These are phyloP conservation scores for Procambarus clarkii DNA, from an alignment of 1,140 invertebrate genomes.

Conservation along the genomic window DNA sequence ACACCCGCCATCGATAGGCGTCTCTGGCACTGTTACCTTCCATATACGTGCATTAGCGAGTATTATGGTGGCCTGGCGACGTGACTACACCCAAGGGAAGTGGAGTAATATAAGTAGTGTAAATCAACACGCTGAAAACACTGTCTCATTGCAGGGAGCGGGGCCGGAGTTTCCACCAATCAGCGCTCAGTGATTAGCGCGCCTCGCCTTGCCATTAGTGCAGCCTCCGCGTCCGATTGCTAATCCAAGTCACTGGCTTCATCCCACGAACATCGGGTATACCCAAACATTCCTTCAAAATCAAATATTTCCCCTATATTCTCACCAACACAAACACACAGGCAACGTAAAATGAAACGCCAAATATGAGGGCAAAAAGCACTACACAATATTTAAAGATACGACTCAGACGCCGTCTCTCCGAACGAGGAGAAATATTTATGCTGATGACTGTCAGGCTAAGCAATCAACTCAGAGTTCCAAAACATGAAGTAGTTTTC, in stretches of 20 bases:
- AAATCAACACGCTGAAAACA: constrained; percentile 66
- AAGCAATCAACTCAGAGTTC: constrained; percentile 65
- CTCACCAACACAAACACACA: not conserved
- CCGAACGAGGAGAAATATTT: constrained; percentile 66
- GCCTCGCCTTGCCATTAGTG: constrained; percentile 71
- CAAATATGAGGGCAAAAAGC: not conserved
- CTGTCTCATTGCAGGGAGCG: constrained; percentile 71
- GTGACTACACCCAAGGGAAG: not conserved
- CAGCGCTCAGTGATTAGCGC: constrained; percentile 72
- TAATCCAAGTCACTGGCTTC: constrained; percentile 52
- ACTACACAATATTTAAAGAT: constrained; percentile 1
- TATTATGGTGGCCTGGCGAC: constrained; percentile 6
- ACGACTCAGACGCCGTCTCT: not conserved
- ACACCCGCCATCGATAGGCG: not conserved
- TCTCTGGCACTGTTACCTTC: constrained; percentile 30
- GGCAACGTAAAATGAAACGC: not conserved
- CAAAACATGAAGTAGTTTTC: constrained; percentile 72
- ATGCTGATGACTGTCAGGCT: constrained; percentile 71
- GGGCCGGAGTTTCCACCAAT: constrained; percentile 69
- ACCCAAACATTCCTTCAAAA: not conserved
- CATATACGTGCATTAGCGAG: constrained; percentile 17
- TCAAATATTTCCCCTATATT: not conserved
- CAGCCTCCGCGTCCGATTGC: constrained; percentile 68
- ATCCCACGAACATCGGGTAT: not conserved
- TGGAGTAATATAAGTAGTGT: constrained; percentile 52